Percentiles rank a stretch among this genome's conserved stretches.
Evolutionary conservation across 2,888 invertebrate species (phyloP).

Genomic region (Drosophila histrio): DNA sequence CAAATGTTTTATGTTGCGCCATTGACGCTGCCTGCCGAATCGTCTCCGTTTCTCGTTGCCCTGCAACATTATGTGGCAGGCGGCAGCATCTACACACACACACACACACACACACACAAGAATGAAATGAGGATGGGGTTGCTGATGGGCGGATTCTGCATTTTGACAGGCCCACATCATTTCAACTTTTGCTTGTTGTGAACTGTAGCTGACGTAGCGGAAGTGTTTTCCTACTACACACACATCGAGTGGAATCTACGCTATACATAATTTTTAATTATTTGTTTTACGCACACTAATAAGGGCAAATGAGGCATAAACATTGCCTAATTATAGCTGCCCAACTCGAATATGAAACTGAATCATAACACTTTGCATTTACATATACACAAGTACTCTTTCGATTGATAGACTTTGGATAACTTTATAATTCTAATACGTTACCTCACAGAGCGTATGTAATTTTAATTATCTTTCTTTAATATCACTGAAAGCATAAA

Average conservation of each 20-base stretch:
- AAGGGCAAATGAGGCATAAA: constrained; percentile 78
- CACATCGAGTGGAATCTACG: constrained; percentile 30
- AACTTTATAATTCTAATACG: too few species aligned
- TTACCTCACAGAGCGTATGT: too few species aligned
- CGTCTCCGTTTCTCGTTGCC: background rate
- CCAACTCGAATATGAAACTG: constrained; percentile 6
- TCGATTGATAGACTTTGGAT: background rate
- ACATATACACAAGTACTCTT: background rate
- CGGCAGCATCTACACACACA: background rate
- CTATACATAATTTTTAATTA: constrained; percentile 69
- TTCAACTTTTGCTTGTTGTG: constrained; percentile 64
- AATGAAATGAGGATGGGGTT: constrained; percentile 6
- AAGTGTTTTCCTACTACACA: constrained; percentile 58
- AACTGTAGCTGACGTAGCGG: constrained; percentile 69
- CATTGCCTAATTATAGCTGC: constrained; percentile 71
- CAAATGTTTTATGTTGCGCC: constrained; percentile 79
- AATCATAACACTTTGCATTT: constrained; percentile 5
- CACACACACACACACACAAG: background rate
- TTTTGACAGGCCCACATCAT: constrained; percentile 77
- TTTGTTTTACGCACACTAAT: constrained; percentile 74
- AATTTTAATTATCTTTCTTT: too few species aligned
- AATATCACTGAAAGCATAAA: too few species aligned
- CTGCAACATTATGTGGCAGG: constrained; percentile 14
- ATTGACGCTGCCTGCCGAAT: constrained; percentile 44
- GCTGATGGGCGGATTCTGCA: constrained; percentile 46